phyloP scores from a whole-genome alignment of 2,797 vertebrate species.

The Sebastiscus tertius region DNA sequence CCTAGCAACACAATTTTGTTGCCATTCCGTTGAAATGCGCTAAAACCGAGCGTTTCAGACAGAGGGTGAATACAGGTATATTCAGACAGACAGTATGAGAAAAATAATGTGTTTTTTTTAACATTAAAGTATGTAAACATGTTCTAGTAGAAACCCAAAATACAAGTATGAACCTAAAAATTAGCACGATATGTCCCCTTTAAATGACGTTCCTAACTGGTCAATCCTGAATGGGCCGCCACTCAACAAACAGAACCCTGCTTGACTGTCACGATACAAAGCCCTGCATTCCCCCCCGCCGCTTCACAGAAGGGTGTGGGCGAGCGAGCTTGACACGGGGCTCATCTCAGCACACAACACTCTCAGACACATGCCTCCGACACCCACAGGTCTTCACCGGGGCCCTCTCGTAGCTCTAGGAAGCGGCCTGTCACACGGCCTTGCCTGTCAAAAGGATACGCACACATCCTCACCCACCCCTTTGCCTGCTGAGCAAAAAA shows the following conservation, averaged over 20 bases:
- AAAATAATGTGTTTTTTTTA: no score
- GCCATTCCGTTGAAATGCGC: no score
- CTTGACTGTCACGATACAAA: neutral
- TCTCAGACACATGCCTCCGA: slow-evolving; percentile 8
- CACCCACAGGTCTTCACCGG: slow-evolving; percentile 30
- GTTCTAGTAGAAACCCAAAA: no score
- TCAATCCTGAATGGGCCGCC: neutral
- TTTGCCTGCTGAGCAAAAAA: slow-evolving; percentile 1
- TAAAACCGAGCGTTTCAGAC: no score
- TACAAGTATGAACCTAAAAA: no score
- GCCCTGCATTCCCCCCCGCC: neutral
- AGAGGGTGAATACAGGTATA: no score
- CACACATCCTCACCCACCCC: slow-evolving; percentile 18
- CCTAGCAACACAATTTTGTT: no score
- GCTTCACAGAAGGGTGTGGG: neutral
- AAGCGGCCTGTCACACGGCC: slow-evolving; percentile 27
- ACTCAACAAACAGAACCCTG: neutral
- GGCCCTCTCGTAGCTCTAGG: neutral
- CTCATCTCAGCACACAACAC: neutral
- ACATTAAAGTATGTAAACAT: no score
- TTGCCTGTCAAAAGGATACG: neutral
- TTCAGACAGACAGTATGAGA: no score
- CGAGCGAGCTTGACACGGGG: neutral
- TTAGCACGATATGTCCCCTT: neutral
- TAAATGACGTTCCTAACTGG: neutral